phyloP scores from a whole-genome alignment of 1,140 invertebrate species.

The Hylyphantes graminicola region DNA sequence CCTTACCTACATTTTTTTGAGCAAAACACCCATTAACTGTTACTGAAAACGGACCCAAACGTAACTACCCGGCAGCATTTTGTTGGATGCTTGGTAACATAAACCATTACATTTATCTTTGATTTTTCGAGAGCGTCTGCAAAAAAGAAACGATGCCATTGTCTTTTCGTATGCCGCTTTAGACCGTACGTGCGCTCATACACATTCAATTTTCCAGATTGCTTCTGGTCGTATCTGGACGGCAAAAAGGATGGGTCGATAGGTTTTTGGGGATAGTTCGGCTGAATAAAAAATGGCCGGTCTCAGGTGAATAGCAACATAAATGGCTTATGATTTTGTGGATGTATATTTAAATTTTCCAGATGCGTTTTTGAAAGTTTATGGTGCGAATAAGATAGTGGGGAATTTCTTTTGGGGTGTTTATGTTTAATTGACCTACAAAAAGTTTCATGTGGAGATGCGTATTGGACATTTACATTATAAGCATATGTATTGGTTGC shows the following conservation, averaged over 20 bases:
- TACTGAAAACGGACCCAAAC: not conserved
- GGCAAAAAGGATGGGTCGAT: constrained; percentile 9
- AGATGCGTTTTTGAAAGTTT: too few relatives aligned
- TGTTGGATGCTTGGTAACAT: not conserved
- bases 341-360: too few relatives aligned
- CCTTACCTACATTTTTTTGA: too few relatives aligned
- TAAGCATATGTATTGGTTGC: too few relatives aligned
- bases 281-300: not conserved
- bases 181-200: constrained; percentile 48
- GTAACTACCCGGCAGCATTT: not conserved
- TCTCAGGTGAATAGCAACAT: not conserved
- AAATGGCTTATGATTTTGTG: not conserved
- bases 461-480: too few relatives aligned
- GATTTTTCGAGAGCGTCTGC: not conserved
- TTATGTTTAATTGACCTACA: too few relatives aligned
- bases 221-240: constrained; percentile 28
- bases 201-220: constrained; percentile 51
- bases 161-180: constrained; percentile 21
- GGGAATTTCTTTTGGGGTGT: too few relatives aligned
- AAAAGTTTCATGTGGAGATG: too few relatives aligned
- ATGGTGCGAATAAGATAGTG: too few relatives aligned
- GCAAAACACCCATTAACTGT: not conserved
- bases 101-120: not conserved
- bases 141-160: constrained; percentile 13
- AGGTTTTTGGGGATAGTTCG: not conserved